Percentiles rank a stretch among this genome's conserved stretches.
Evolutionary conservation across 1,140 invertebrate species (phyloP).

Genomic region (Meteorus sp.): DNA sequence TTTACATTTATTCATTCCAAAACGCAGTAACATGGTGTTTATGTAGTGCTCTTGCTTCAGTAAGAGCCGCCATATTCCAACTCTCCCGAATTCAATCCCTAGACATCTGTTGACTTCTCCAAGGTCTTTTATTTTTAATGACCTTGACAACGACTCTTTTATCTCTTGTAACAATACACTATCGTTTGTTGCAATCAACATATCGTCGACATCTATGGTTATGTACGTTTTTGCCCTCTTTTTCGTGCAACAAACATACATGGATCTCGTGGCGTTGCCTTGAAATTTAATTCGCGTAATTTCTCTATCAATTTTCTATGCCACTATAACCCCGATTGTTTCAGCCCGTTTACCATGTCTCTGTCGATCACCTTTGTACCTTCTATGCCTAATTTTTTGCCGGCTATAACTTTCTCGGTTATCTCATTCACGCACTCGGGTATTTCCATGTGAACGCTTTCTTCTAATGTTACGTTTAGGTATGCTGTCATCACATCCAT

Average conservation of each 20-base stretch:
- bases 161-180: slow-evolving; percentile 1
- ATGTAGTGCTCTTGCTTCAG: slow-evolving; percentile 23
- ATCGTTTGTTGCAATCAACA: slow-evolving; percentile 18
- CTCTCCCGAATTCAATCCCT: slow-evolving; percentile 16
- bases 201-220: slow-evolving; percentile 27
- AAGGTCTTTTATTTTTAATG: slow-evolving; percentile 26
- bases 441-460: slow-evolving; percentile 28
- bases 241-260: slow-evolving; percentile 11
- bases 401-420: not conserved
- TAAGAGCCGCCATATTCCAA: not conserved
- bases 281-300: not conserved
- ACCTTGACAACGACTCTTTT: slow-evolving; percentile 10
- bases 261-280: not conserved
- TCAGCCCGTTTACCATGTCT: slow-evolving; percentile 15
- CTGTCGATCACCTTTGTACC: not conserved
- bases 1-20: slow-evolving; percentile 32
- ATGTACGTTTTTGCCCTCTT: slow-evolving; percentile 1
- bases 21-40: slow-evolving; percentile 12
- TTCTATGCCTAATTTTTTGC: not conserved
- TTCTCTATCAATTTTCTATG: slow-evolving; percentile 5
- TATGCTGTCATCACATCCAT: slow-evolving; percentile 37
- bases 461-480: slow-evolving; percentile 28
- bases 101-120: slow-evolving; percentile 2
- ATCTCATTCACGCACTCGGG: slow-evolving; percentile 25
- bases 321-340: slow-evolving; percentile 20